phyloP scores from a whole-genome alignment of 2,113 vertebrate species.

The Corvus hawaiiensis region DNA sequence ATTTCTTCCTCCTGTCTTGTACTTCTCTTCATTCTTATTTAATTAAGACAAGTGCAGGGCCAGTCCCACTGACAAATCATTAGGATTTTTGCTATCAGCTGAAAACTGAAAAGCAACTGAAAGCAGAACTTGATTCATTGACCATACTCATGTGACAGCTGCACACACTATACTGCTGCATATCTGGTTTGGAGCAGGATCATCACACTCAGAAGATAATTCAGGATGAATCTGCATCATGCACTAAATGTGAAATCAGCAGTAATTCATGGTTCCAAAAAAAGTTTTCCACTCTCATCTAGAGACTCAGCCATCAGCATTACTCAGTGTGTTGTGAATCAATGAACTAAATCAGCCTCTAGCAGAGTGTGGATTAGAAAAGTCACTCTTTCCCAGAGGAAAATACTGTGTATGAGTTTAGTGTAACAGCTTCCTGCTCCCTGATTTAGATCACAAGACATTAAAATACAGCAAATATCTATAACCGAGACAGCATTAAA shows the following conservation, averaged over 20 bases:
- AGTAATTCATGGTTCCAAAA: constrained; percentile 61
- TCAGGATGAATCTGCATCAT: constrained; percentile 23
- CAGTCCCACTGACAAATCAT: neutral
- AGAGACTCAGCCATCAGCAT: constrained; percentile 34
- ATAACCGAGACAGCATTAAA: constrained; percentile 17
- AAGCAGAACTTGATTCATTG: neutral
- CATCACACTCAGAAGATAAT: constrained; percentile 28
- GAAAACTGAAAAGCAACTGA: neutral
- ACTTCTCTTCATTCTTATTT: neutral
- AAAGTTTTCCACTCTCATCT: constrained; percentile 34
- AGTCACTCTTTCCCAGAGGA: constrained; percentile 40
- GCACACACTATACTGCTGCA: neutral
- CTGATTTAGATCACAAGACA: constrained; percentile 26
- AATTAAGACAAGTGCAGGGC: neutral
- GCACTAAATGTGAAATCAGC: constrained; percentile 56
- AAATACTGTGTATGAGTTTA: constrained; percentile 29
- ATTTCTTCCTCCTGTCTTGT: neutral
- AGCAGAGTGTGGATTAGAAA: constrained; percentile 31
- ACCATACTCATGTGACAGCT: neutral
- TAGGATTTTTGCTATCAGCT: neutral
- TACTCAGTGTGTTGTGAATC: constrained; percentile 57
- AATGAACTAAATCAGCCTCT: constrained; percentile 53
- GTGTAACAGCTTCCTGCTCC: constrained; percentile 51
- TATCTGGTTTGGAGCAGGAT: constrained; percentile 23
- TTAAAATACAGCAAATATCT: constrained; percentile 51